Conservation (phyloP, 1,140 invertebrate genomes). For the Andrena cerasifolii region DNA sequence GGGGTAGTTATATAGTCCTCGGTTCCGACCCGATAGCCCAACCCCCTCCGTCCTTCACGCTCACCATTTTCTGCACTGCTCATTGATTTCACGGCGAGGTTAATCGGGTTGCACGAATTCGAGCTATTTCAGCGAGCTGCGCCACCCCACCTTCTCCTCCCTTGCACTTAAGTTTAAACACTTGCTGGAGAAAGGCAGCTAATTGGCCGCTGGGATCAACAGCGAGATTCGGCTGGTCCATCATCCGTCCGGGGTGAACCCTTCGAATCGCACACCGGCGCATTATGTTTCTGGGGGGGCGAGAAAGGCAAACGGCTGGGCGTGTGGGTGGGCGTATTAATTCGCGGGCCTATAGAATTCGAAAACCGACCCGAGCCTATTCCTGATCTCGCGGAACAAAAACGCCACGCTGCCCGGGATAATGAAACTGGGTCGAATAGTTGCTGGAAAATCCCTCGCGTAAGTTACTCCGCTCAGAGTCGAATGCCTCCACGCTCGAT, state of each 20-base stretch:
- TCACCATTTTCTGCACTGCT: slow-evolving; percentile 49
- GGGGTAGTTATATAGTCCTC: slow-evolving; percentile 64
- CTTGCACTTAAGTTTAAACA: slow-evolving; percentile 64
- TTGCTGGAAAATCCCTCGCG: background rate
- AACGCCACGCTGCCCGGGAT: background rate
- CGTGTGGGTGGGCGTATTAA: slow-evolving; percentile 6
- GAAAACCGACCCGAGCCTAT: slow-evolving; percentile 26
- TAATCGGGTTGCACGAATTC: slow-evolving; percentile 65
- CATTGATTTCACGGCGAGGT: slow-evolving; percentile 67
- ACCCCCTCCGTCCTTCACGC: slow-evolving; percentile 14
- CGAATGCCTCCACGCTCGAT: background rate
- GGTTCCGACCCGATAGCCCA: slow-evolving; percentile 42
- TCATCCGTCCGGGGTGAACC: too few relatives aligned
- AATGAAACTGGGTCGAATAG: slow-evolving; percentile 40
- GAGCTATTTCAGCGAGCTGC: slow-evolving; percentile 58
- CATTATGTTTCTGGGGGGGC: background rate
- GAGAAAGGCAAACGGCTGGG: background rate
- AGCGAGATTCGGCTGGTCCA: background rate
- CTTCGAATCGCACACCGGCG: slow-evolving; percentile 8
- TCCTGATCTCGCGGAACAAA: slow-evolving; percentile 23
- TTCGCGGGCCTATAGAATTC: slow-evolving; percentile 24
- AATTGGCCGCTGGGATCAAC: slow-evolving; percentile 49
- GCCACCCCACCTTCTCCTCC: slow-evolving; percentile 1
- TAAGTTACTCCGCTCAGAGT: background rate
- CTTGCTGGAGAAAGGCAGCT: slow-evolving; percentile 55